phyloP scores from a whole-genome alignment of 1,140 invertebrate genomes.

The Oncopodura yosiiana region DNA sequence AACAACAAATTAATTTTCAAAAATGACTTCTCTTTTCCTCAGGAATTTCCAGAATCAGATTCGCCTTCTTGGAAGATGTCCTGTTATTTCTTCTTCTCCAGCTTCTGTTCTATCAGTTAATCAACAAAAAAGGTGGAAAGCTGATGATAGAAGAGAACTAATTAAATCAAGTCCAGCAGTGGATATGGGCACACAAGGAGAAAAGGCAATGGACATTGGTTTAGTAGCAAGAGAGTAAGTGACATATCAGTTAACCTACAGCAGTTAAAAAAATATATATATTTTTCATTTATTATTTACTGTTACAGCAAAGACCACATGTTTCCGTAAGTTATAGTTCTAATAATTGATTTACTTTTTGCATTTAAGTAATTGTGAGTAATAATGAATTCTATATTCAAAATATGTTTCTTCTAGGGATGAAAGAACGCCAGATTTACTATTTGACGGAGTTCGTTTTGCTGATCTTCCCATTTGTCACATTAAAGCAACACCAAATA shows the following conservation, averaged over 20 bases:
- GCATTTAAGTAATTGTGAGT: too few relatives aligned
- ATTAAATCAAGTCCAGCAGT: conserved; percentile 46
- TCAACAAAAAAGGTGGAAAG: conserved; percentile 37
- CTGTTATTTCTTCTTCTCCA: neutral
- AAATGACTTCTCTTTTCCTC: too few relatives aligned
- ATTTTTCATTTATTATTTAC: conserved; percentile 30
- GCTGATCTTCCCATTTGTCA: conserved; percentile 70
- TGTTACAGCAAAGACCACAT: conserved; percentile 52
- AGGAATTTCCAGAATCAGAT: neutral
- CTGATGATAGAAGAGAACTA: conserved; percentile 49
- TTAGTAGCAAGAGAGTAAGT: conserved; percentile 33
- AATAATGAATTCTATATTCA: too few relatives aligned
- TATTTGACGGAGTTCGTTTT: conserved; percentile 70
- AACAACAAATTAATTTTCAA: too few relatives aligned
- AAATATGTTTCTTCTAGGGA: too few relatives aligned
- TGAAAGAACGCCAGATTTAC: conserved; percentile 53
- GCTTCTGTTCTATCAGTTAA: neutral
- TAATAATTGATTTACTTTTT: too few relatives aligned
- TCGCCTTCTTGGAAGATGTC: neutral
- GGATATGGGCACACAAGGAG: conserved; percentile 59
- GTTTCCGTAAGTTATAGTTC: too few relatives aligned
- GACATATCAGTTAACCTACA: neutral
- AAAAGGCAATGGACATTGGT: conserved; percentile 52
- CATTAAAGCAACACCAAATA: conserved; percentile 70
- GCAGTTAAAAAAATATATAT: neutral